Evolutionary conservation across 2,888 invertebrate species (phyloP).

Genomic region (Drosophila eohydei): DNA sequence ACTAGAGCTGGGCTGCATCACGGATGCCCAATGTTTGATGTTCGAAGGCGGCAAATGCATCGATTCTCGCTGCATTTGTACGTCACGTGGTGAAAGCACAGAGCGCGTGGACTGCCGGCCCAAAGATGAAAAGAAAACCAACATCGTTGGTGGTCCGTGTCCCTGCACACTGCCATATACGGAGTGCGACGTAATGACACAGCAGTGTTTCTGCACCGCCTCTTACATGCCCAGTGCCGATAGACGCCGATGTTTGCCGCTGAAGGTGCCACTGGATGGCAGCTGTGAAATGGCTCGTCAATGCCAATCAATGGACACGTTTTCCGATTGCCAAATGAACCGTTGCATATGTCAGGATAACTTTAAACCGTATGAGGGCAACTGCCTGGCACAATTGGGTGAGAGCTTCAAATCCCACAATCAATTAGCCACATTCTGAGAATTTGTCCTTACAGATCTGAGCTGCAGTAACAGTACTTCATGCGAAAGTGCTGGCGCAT

Average conservation of each 20-base stretch:
- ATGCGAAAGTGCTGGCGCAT: constrained; percentile 36
- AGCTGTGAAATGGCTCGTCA: constrained; percentile 76
- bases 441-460: constrained; percentile 26
- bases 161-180: constrained; percentile 73
- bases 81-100: constrained; percentile 33
- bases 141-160: constrained; percentile 82
- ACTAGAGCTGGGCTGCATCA: constrained; percentile 72
- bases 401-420: constrained; percentile 20
- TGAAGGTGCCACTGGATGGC: constrained; percentile 58
- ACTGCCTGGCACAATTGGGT: constrained; percentile 78
- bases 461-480: constrained; percentile 32
- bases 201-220: constrained; percentile 75
- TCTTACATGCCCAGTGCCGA: constrained; percentile 74
- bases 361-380: constrained; percentile 60
- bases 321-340: constrained; percentile 68
- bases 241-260: constrained; percentile 77
- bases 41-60: constrained; percentile 65
- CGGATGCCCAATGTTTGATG: constrained; percentile 66
- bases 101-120: constrained; percentile 69
- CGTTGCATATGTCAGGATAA: constrained; percentile 72
- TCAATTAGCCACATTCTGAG: background rate
- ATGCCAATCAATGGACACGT: constrained; percentile 70
- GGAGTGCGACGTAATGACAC: constrained; percentile 62
- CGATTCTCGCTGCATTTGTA: constrained; percentile 68
- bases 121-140: constrained; percentile 68